These are phyloP conservation scores for Anas flavirostris DNA, from an alignment of 2,797 vertebrate genomes.

Conservation along the genomic window DNA sequence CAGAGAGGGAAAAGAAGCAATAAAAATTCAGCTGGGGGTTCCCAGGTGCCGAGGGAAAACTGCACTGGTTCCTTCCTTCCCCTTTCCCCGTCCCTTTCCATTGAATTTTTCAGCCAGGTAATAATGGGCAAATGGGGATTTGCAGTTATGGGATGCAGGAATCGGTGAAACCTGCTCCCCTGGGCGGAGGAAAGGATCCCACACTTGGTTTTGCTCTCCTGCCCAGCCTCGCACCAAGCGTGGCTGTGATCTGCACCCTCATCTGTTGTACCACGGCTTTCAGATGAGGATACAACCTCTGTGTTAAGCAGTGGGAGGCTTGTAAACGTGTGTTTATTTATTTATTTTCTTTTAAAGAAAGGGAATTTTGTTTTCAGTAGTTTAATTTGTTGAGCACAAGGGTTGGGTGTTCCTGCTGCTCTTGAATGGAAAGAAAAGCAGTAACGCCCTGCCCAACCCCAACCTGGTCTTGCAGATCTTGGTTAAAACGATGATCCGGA, in stretches of 20 bases:
- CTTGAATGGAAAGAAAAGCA: background rate
- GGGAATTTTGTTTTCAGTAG: background rate
- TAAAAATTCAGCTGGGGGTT: background rate
- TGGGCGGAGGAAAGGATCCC: background rate
- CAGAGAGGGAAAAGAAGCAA: background rate
- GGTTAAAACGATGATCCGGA: constrained; percentile 97
- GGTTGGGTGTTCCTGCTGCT: background rate
- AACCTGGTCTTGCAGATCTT: constrained; percentile 84
- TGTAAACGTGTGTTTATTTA: background rate
- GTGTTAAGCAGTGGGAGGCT: background rate
- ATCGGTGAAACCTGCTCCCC: background rate
- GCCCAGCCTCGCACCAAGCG: background rate
- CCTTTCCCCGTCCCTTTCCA: background rate
- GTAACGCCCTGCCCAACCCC: background rate
- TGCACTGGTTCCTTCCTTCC: background rate
- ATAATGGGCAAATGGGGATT: background rate
- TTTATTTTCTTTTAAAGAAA: background rate
- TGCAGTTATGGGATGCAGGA: background rate
- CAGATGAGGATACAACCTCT: background rate
- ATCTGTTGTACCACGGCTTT: background rate
- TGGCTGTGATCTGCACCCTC: background rate
- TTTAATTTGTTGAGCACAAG: background rate
- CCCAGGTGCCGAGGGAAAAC: background rate
- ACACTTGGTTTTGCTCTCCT: background rate
- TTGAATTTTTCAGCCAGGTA: background rate